Evolutionary conservation across 2,888 invertebrate genomes (phyloP).

Genomic region (Andrena chrysosceles): DNA sequence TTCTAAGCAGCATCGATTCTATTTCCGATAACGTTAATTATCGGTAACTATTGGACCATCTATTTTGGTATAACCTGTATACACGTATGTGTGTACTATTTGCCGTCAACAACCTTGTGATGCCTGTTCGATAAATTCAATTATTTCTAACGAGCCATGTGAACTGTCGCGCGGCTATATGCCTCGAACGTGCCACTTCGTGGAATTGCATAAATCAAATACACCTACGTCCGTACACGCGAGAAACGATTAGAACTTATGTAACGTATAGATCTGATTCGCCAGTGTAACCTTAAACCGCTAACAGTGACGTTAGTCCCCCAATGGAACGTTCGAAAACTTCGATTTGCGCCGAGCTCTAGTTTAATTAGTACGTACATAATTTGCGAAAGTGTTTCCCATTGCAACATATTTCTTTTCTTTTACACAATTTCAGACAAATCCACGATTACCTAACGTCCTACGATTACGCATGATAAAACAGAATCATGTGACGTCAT

Average conservation of each 20-base stretch:
- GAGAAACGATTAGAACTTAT: conserved; percentile 37
- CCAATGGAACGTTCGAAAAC: background rate
- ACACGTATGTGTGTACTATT: background rate
- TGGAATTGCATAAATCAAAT: conserved; percentile 33
- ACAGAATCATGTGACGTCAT: conserved; percentile 38
- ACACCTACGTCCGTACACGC: conserved; percentile 20
- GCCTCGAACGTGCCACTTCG: conserved; percentile 12
- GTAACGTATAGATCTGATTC: conserved; percentile 40
- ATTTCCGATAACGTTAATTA: too few species aligned
- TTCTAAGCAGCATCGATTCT: too few species aligned
- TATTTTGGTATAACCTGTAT: background rate
- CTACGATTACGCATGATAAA: conserved; percentile 31
- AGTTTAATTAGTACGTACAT: background rate
- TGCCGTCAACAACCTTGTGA: conserved; percentile 12
- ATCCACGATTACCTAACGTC: background rate
- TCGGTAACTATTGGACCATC: background rate
- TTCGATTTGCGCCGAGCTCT: background rate
- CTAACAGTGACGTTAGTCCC: background rate
- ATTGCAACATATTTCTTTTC: too few species aligned
- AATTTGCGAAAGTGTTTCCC: background rate
- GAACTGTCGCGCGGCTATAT: conserved; percentile 22
- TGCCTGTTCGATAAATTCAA: conserved; percentile 23
- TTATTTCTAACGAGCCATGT: conserved; percentile 12
- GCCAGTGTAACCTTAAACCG: background rate
- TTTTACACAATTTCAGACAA: background rate